Base-by-base conservation (phyloP, 2,113 vertebrate species). In the Bujurquina vittata region DNA sequence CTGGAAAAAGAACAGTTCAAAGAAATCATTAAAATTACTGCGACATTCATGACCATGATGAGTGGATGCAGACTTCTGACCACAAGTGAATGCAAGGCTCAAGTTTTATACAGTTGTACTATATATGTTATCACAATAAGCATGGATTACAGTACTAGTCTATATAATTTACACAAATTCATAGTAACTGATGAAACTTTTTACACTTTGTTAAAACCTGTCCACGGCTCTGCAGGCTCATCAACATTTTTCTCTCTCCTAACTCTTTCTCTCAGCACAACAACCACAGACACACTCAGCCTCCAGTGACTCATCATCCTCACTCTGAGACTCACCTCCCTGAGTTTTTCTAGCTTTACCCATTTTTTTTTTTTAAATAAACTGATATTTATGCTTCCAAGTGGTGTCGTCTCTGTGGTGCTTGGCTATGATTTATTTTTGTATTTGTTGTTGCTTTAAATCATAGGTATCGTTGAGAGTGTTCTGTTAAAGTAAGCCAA, bases 121-220 rank as follows among this genome's bases (percentile, higher is more conserved):
- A 63, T 40, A 65, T 23, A 65, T 23, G 7, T 43, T 65, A 43
- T 43, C 37, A 43, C 4, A 43, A 23, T 65, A 43, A 43, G 23
- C 9, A 65, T 65, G 37, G 23, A 65, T 43, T 65, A 43, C 37
- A 67, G 62, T 67, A 46, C 22, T 67, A 67, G 22, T 6, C 63
- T 15, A 11, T 40, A 40, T 40, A 17, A 12, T 60, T 60, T 46
- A 67, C 22, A 67, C 12, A 67, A 26, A 67, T 67, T 26, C 37
- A 67, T 3, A 18, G 43, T 67, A 67, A 67, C 63, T 49, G 43
- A 46, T 46, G 14, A 46, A 46, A 26, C 63, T 18, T 46, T 33
- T 46, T 35, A 67, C 63, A 67, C 8, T 46, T 67, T 33, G 31
- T 33, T 33, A 26, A 67, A 67, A 37, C 9, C 9, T 37, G 8